Evolutionary conservation across 2,888 invertebrate genomes (phyloP).

Genomic region (Scaptomyza tumidula): DNA sequence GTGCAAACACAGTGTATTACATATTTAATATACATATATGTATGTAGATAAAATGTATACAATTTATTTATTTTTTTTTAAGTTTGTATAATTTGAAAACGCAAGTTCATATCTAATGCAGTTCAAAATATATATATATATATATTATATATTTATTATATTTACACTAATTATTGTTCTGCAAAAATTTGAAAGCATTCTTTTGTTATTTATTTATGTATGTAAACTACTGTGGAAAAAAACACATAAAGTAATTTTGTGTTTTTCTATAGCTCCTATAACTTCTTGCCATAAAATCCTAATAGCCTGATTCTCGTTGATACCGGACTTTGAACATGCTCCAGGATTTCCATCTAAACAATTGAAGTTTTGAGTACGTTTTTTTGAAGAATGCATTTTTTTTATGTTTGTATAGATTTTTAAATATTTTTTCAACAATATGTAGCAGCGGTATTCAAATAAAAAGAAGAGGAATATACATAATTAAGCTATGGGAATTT

Average conservation of each 20-base stretch:
- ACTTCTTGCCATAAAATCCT: constrained; percentile 85
- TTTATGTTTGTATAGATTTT: constrained; percentile 11
- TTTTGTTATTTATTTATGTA: constrained; percentile 7
- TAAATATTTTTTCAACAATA: constrained; percentile 40
- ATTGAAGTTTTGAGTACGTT: constrained; percentile 39
- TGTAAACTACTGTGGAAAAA: constrained; percentile 4
- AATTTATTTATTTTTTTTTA: constrained; percentile 1
- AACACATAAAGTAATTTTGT: constrained; percentile 14
- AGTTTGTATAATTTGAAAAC: constrained; percentile 38
- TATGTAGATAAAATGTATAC: constrained; percentile 32
- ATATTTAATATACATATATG: constrained; percentile 9
- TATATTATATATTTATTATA: constrained; percentile 33
- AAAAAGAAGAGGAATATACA: constrained; percentile 55
- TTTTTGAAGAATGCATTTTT: constrained; percentile 39
- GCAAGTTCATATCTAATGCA: constrained; percentile 41
- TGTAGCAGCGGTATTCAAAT: constrained; percentile 50
- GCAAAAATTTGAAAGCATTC: constrained; percentile 46
- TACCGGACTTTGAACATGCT: constrained; percentile 84
- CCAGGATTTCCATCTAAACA: constrained; percentile 84
- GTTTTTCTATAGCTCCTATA: constrained; percentile 72
- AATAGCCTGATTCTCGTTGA: constrained; percentile 84
- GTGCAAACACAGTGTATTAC: constrained; percentile 28
- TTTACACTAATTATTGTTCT: constrained; percentile 68
- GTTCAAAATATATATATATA: constrained; percentile 52
- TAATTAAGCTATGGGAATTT: constrained; percentile 61